Base-by-base conservation (phyloP, 2,888 invertebrate genomes). In the Noctuana brunneofusca region DNA sequence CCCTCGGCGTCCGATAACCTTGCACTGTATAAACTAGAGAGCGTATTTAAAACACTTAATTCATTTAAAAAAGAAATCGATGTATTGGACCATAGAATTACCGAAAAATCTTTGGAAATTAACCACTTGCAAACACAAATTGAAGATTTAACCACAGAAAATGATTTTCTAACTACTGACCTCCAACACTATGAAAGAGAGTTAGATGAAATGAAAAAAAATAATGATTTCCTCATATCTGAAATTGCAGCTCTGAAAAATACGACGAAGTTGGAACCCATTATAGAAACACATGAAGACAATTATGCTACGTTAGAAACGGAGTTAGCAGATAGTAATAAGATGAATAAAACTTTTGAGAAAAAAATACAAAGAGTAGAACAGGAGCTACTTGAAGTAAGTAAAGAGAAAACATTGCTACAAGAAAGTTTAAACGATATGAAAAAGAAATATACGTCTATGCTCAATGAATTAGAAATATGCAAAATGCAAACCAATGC, bases 251-350 rank as follows among this genome's bases (percentile, higher is more conserved):
- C 93, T 53, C 90, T 93, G 57, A 95, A 95, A 74, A 93, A 92
- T 74, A 86, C 88, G n/a, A 92, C 92, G n/a, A 94, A 94, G 69
- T 81, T 95, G 68, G 94, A 95, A 79, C 95, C 95, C 0, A 95
- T 95, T 57, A 93, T 94, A 55, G 95, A 95, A 85, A 93, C 94
- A 1, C 95, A 95, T 72, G 95, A 95, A 84, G 95, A 95, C 71
- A 94, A 93, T 67, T 82, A 95, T 66, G 86, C 92, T 0, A 92
- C 93, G 70, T 76, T 95, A 69, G 95, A 95, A 83, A 86, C 89
- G 0, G 94, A 95, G 78, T 76, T 95, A 52, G 95, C 95, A 55
- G 93, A 93, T 72, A 92, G 90, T 49, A 92, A 86, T 66, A 92
- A 83, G 69, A 81, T 92, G n/a, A 94, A 93, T 71, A 91, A 92